Evolutionary conservation across 2,888 invertebrate species (phyloP).

Genomic region (Drosophila birchii): DNA sequence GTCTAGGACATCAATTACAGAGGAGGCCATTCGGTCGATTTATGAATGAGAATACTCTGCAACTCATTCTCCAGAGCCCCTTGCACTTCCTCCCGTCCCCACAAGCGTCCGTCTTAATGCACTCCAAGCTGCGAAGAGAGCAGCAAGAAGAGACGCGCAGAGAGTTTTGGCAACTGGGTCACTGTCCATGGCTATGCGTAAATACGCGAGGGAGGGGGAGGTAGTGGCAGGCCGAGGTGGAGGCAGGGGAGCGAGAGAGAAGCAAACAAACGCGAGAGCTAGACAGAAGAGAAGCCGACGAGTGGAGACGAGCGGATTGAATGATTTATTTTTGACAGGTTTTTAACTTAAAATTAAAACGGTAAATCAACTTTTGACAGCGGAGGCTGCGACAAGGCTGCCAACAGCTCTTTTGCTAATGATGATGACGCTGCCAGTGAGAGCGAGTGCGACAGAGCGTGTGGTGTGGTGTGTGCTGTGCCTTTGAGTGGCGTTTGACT

Average conservation of each 20-base stretch:
- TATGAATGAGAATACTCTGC: conserved; percentile 61
- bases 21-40: conserved; percentile 30
- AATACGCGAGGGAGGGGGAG: conserved; percentile 29
- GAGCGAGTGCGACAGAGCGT: conserved; percentile 15
- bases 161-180: conserved; percentile 61
- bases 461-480: conserved; percentile 38
- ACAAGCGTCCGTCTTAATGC: conserved; percentile 50
- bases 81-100: background rate
- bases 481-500: conserved; percentile 54
- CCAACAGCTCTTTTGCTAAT: conserved; percentile 70
- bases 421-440: conserved; percentile 74
- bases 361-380: conserved; percentile 83
- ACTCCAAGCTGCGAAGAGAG: conserved; percentile 28
- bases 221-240: background rate
- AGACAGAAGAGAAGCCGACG: conserved; percentile 19
- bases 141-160: background rate
- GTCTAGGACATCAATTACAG: conserved; percentile 72
- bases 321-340: conserved; percentile 84
- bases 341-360: conserved; percentile 84
- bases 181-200: conserved; percentile 71
- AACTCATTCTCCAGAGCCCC: conserved; percentile 13
- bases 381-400: conserved; percentile 74
- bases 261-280: conserved; percentile 17
- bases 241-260: conserved; percentile 2
- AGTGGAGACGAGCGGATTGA: conserved; percentile 70